phyloP scores from a whole-genome alignment of 2,888 invertebrate genomes.

The Ectemnius cavifrons region DNA sequence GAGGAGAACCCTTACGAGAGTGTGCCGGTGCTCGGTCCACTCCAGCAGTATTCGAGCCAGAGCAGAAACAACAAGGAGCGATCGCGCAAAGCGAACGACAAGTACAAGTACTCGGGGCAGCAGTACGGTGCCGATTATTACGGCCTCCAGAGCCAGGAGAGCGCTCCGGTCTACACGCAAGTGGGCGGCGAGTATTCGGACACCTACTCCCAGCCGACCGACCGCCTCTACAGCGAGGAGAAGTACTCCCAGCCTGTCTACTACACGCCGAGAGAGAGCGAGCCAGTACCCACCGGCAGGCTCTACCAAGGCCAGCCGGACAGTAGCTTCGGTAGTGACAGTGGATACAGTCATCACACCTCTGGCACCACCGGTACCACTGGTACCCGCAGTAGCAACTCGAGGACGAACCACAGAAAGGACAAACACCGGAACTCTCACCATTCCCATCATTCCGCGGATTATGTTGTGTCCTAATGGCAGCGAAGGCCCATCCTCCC shows the following conservation, averaged over 20 bases:
- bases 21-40: slow-evolving; percentile 84
- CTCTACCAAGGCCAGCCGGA: slow-evolving; percentile 74
- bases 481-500: not conserved
- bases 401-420: slow-evolving; percentile 70
- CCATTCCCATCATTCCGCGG: slow-evolving; percentile 71
- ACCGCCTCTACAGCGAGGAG: slow-evolving; percentile 71
- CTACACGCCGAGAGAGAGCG: slow-evolving; percentile 68
- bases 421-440: slow-evolving; percentile 73
- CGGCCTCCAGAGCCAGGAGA: slow-evolving; percentile 69
- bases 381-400: slow-evolving; percentile 69
- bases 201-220: slow-evolving; percentile 74
- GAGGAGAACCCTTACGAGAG: slow-evolving; percentile 82
- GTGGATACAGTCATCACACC: slow-evolving; percentile 91
- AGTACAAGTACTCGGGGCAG: slow-evolving; percentile 57
- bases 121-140: slow-evolving; percentile 68
- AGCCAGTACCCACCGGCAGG: slow-evolving; percentile 66
- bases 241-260: slow-evolving; percentile 74
- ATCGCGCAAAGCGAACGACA: slow-evolving; percentile 79
- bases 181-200: slow-evolving; percentile 72
- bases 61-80: slow-evolving; percentile 78
- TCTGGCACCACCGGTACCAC: slow-evolving; percentile 83
- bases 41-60: slow-evolving; percentile 71
- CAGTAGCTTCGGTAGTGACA: slow-evolving; percentile 90
- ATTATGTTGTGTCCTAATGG: slow-evolving; percentile 72
- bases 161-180: slow-evolving; percentile 69